A percentile compares a stretch with the other conserved stretches of the same genome.
These are phyloP conservation scores for Chamaea fasciata DNA, from an alignment of 2,113 vertebrate species.

Conservation along the genomic window DNA sequence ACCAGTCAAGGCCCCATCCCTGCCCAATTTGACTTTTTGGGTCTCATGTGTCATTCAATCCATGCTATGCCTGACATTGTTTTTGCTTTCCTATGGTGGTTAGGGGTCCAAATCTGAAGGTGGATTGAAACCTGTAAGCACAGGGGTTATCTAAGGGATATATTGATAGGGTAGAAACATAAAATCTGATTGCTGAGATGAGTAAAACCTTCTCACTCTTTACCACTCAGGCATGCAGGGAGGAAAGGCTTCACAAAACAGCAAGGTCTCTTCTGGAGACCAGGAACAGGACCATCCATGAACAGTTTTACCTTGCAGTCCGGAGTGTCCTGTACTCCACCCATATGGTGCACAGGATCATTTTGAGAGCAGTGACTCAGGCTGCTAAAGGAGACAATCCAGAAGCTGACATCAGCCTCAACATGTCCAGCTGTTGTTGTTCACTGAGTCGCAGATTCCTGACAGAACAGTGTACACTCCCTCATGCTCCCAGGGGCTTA, in stretches of 20 bases:
- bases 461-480: slow-evolving; percentile 46
- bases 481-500: slow-evolving; percentile 37
- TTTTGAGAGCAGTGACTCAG: neutral
- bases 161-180: neutral
- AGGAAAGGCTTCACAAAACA: neutral
- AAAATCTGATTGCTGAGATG: neutral
- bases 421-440: slow-evolving; percentile 51
- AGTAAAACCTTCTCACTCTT: neutral
- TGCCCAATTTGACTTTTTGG: neutral
- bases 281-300: neutral
- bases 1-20: neutral
- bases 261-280: neutral
- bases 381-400: slow-evolving; percentile 7
- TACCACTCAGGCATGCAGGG: neutral
- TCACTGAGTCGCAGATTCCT: neutral
- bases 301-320: neutral
- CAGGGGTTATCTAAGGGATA: neutral
- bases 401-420: slow-evolving; percentile 5
- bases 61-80: neutral
- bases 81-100: neutral
- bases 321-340: neutral
- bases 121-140: neutral
- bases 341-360: neutral
- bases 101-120: neutral
- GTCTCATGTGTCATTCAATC: neutral